Evolutionary conservation across 2,888 invertebrate genomes (phyloP).

Genomic region (Adelognathus sp.): DNA sequence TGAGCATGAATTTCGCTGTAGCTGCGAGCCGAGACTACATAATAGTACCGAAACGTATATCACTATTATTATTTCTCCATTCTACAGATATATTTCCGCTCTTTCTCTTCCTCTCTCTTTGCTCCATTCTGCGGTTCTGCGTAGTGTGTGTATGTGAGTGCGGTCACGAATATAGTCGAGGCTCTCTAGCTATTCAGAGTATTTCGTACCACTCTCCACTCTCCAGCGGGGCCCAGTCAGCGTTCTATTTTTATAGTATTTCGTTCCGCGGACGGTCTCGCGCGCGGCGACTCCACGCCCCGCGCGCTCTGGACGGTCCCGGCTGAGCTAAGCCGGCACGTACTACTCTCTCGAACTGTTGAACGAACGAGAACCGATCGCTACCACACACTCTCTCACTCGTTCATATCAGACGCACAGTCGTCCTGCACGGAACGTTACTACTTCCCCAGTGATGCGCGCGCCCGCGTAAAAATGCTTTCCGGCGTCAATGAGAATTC

Average conservation of each 20-base stretch:
- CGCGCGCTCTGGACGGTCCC: constrained; percentile 9
- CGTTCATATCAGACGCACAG: not conserved
- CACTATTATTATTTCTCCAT: constrained; percentile 48
- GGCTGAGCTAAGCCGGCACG: constrained; percentile 46
- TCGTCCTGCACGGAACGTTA: constrained; percentile 33
- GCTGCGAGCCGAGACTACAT: too few relatives aligned
- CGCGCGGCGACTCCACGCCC: constrained; percentile 22
- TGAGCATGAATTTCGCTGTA: too few relatives aligned
- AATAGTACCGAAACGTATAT: constrained; percentile 22
- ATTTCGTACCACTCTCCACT: constrained; percentile 49
- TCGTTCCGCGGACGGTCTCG: too few relatives aligned
- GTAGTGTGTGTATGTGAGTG: not conserved
- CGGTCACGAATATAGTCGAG: constrained; percentile 39
- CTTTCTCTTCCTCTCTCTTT: constrained; percentile 42
- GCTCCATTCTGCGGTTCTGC: constrained; percentile 30
- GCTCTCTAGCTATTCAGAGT: constrained; percentile 49
- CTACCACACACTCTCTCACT: not conserved
- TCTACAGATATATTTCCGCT: constrained; percentile 52
- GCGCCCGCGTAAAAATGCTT: not conserved
- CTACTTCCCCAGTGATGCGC: constrained; percentile 26
- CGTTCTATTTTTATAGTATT: constrained; percentile 59
- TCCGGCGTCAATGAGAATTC: not conserved
- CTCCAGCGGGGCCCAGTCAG: constrained; percentile 46
- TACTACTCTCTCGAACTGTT: constrained; percentile 35
- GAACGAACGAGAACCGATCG: constrained; percentile 18